phyloP scores from a whole-genome alignment of 1,140 invertebrate genomes.

The Temnothorax curvispinosus region DNA sequence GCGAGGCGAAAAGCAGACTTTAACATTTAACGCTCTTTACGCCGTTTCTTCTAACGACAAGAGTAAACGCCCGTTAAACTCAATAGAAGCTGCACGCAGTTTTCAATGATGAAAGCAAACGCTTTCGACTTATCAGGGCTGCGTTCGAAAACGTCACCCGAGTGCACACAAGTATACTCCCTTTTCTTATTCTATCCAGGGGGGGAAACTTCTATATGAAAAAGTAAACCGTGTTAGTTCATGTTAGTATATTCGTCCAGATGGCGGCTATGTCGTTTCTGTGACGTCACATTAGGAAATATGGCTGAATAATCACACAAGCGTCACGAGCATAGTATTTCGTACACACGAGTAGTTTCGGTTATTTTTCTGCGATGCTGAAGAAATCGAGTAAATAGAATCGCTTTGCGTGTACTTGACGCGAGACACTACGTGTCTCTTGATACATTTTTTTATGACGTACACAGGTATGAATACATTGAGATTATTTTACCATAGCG shows the following conservation, averaged over 20 bases:
- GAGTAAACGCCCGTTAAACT: too few relatives aligned
- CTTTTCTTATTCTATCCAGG: not conserved
- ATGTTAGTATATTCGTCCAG: not conserved
- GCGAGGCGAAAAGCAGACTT: too few relatives aligned
- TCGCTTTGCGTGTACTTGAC: too few relatives aligned
- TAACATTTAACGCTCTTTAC: too few relatives aligned
- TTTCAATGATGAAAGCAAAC: too few relatives aligned
- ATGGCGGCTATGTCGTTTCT: not conserved
- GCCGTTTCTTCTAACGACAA: too few relatives aligned
- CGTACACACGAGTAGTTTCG: not conserved
- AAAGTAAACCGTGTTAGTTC: not conserved
- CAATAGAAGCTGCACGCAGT: too few relatives aligned
- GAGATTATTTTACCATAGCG: not conserved
- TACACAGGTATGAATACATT: not conserved
- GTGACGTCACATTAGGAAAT: conserved; percentile 1
- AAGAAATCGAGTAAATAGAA: not conserved
- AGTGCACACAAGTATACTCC: too few relatives aligned
- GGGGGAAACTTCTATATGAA: not conserved
- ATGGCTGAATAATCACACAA: not conserved
- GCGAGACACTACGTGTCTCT: not conserved
- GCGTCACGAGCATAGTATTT: not conserved
- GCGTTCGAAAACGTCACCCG: too few relatives aligned
- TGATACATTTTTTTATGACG: not conserved
- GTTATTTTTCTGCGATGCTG: not conserved
- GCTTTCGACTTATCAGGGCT: too few relatives aligned